Percentiles rank a stretch among this genome's conserved stretches.
phyloP scores from a whole-genome alignment of 2,888 invertebrate genomes.

The Acrobasis repandana region DNA sequence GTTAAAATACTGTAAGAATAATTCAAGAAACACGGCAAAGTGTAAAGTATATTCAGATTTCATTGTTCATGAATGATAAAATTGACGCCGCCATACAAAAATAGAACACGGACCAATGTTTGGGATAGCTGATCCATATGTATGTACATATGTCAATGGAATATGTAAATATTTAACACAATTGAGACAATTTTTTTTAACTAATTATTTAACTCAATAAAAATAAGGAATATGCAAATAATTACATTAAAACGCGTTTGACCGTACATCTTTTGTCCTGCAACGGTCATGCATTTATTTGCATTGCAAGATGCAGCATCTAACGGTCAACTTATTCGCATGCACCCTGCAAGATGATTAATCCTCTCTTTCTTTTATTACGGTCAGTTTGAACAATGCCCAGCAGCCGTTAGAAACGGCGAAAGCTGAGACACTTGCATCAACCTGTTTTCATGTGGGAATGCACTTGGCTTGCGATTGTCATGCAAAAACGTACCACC shows the following conservation, averaged over 20 bases:
- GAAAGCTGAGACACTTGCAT: slow-evolving; percentile 59
- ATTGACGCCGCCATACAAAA: too few species aligned
- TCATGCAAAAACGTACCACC: slow-evolving; percentile 58
- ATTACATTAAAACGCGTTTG: slow-evolving; percentile 28
- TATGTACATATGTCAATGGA: too few species aligned
- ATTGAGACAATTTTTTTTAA: background rate
- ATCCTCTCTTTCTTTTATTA: slow-evolving; percentile 38
- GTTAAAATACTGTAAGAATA: too few species aligned
- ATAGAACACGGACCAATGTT: too few species aligned
- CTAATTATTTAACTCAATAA: background rate
- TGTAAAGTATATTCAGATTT: too few species aligned
- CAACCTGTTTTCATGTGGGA: slow-evolving; percentile 65
- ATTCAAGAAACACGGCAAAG: too few species aligned
- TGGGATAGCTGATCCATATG: too few species aligned
- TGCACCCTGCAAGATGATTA: slow-evolving; percentile 7
- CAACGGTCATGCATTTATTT: slow-evolving; percentile 61
- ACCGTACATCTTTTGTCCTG: slow-evolving; percentile 38
- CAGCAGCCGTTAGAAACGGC: slow-evolving; percentile 55
- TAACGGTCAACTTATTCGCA: slow-evolving; percentile 22
- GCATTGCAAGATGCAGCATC: slow-evolving; percentile 49
- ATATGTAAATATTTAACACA: background rate
- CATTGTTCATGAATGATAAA: too few species aligned
- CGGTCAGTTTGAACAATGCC: slow-evolving; percentile 50
- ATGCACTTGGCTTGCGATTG: slow-evolving; percentile 52
- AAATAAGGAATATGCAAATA: background rate